Evolutionary conservation across 2,888 invertebrate species (phyloP), one percentile per base, ranked within the genome.

Genomic region (Acanthococcus lagerstroemiae): DNA sequence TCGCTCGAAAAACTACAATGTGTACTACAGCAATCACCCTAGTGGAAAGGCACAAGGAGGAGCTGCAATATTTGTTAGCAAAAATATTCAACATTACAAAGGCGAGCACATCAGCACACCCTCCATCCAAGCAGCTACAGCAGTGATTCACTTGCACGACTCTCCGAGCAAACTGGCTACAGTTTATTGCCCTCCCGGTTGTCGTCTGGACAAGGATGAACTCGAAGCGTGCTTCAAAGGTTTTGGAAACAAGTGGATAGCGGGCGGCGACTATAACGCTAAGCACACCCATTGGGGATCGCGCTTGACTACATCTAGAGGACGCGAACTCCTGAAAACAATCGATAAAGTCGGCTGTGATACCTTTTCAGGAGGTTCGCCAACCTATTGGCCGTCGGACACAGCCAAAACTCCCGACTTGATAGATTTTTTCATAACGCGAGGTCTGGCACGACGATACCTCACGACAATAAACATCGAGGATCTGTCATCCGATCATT

Each of bases 311-410:
- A 24, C 26, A 57, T 15, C 57, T 4, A 19, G 44, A 44, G 44
- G 57, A 37, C 27, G 57, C 27, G 37, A 37, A 17, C 12, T 37
- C n/a, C 17, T 17, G 15, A 37, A 37, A 19, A 44, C 44, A 15
- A 57, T 37, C 21, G 19, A 57, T 37, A 12, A 12, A 7, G 21
- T 15, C 5, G 30, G 44, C 21, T 26, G 21, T 15, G 37, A 17
- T 12, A 19, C 4, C 45, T 54, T 56, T 55, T 69, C 71, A 21
- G 68, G 67, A n/a, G 67, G 69, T 1, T 25, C 70, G 66, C 70
- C 72, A 6, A 71, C 69, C 0, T 70, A 72, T 52, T 72, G 72
- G 70, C 69, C 70, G 5, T 55, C 69, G 15, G 70, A 71, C 60
- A 30, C 52, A 15, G 69, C 68, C 19, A 71, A 71, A 69, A 65